A percentile compares a stretch with the other conserved stretches of the same genome.
Conservation (phyloP, 2,888 invertebrate genomes). For the Brenthis hecate region DNA sequence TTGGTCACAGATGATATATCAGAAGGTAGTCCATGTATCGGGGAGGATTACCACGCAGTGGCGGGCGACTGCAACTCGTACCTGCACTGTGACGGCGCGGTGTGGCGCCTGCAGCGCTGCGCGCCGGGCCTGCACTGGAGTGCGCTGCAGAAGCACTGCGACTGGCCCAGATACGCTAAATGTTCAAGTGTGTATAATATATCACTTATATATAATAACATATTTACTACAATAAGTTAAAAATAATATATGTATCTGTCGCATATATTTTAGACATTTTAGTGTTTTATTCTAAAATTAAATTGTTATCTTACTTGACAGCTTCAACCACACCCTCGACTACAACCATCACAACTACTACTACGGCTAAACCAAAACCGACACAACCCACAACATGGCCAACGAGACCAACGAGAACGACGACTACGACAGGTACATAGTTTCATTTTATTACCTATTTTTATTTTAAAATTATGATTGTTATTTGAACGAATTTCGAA, state of each 20-base stretch:
- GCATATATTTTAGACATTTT: too few species aligned
- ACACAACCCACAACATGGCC: conserved; percentile 57
- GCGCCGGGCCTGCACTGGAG: conserved; percentile 94
- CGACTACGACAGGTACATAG: conserved; percentile 46
- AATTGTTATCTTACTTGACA: conserved; percentile 26
- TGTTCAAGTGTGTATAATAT: conserved; percentile 73
- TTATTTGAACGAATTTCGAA: too few species aligned
- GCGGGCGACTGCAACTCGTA: conserved; percentile 88
- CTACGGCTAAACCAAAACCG: conserved; percentile 49
- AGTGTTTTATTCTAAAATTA: too few species aligned
- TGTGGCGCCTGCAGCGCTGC: conserved; percentile 86
- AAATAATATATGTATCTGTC: too few species aligned
- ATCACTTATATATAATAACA: too few species aligned
- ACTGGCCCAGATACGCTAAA: conserved; percentile 90
- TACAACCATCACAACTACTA: conserved; percentile 44
- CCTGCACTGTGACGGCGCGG: conserved; percentile 87
- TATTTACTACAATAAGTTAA: too few species aligned
- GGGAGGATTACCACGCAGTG: conserved; percentile 80
- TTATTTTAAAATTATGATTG: too few species aligned
- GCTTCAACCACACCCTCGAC: conserved; percentile 51
- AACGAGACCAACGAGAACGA: conserved; percentile 53
- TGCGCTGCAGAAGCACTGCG: conserved; percentile 84
- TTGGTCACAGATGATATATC: conserved; percentile 42
- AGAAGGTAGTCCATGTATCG: conserved; percentile 56
- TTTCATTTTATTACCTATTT: conserved; percentile 3